These are phyloP conservation scores for Brachyptera risi DNA, from an alignment of 2,888 invertebrate genomes.

Conservation along the genomic window DNA sequence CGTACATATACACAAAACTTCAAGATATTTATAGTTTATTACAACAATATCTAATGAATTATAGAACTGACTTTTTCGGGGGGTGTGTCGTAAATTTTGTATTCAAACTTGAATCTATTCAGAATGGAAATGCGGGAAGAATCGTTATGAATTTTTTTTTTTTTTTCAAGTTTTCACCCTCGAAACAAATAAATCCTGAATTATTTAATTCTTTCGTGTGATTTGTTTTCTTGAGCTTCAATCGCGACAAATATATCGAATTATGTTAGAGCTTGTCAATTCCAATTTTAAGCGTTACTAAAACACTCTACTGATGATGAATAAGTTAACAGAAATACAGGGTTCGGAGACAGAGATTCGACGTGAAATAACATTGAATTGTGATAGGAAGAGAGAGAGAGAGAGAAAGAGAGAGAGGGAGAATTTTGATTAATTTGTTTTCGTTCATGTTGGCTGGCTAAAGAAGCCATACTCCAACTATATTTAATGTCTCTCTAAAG, in stretches of 20 bases:
- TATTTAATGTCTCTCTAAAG: constrained; percentile 23
- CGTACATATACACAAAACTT: background rate
- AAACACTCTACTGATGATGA: constrained; percentile 14
- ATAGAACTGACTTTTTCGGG: background rate
- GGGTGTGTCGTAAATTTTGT: constrained; percentile 12
- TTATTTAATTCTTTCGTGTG: background rate
- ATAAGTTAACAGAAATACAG: background rate
- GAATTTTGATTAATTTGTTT: constrained; percentile 33
- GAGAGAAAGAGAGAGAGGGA: constrained; percentile 16
- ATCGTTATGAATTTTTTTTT: background rate
- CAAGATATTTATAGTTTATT: constrained; percentile 17
- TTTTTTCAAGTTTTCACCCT: constrained; percentile 8
- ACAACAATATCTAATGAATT: constrained; percentile 11
- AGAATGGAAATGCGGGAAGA: background rate
- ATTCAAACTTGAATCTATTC: constrained; percentile 4
- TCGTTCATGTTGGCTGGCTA: constrained; percentile 30
- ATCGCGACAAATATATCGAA: constrained; percentile 18
- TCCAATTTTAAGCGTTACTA: constrained; percentile 21
- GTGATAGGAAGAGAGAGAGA: constrained; percentile 19
- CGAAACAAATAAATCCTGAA: background rate
- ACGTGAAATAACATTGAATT: constrained; percentile 21
- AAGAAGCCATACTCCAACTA: constrained; percentile 25
- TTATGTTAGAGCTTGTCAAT: constrained; percentile 24
- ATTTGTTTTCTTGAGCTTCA: constrained; percentile 12
- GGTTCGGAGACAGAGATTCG: background rate